A percentile compares a stretch with the other conserved stretches of the same genome.
These are phyloP conservation scores for Lasioglossum pauxillum DNA, from an alignment of 2,888 invertebrate genomes.

Conservation along the genomic window DNA sequence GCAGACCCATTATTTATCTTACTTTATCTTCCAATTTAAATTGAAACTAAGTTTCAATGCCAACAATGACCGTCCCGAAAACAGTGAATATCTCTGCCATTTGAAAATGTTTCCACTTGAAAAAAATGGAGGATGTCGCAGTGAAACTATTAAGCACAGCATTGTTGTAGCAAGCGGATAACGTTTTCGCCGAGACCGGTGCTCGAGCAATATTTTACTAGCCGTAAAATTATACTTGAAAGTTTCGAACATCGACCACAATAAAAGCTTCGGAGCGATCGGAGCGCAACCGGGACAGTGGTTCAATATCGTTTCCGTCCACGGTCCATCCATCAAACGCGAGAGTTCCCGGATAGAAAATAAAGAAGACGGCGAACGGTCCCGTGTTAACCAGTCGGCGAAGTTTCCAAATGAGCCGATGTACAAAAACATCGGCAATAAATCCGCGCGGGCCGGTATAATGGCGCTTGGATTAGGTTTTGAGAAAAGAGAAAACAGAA, in stretches of 20 bases:
- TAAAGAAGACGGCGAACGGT: not conserved
- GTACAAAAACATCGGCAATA: constrained; percentile 74
- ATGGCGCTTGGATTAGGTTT: constrained; percentile 60
- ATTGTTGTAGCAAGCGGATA: not conserved
- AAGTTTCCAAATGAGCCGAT: constrained; percentile 76
- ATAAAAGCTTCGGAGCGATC: not conserved
- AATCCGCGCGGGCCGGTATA: constrained; percentile 70
- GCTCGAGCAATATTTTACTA: not conserved
- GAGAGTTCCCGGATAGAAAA: not conserved
- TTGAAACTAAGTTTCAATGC: not conserved
- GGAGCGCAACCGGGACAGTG: not conserved
- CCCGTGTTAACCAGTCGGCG: constrained; percentile 49
- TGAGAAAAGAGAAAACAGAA: too few species aligned
- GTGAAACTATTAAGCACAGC: not conserved
- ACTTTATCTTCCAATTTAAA: too few species aligned
- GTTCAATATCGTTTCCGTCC: not conserved
- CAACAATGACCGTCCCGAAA: not conserved
- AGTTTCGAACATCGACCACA: not conserved
- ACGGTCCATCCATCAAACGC: not conserved
- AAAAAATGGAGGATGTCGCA: not conserved
- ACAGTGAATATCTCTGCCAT: not conserved
- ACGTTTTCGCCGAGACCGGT: not conserved
- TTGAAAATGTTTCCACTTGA: not conserved
- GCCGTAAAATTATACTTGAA: not conserved
- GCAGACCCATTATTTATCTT: too few species aligned